These are phyloP conservation scores for Rhabdophis nuchalis DNA, from an alignment of 2,797 vertebrate genomes.

Conservation along the genomic window DNA sequence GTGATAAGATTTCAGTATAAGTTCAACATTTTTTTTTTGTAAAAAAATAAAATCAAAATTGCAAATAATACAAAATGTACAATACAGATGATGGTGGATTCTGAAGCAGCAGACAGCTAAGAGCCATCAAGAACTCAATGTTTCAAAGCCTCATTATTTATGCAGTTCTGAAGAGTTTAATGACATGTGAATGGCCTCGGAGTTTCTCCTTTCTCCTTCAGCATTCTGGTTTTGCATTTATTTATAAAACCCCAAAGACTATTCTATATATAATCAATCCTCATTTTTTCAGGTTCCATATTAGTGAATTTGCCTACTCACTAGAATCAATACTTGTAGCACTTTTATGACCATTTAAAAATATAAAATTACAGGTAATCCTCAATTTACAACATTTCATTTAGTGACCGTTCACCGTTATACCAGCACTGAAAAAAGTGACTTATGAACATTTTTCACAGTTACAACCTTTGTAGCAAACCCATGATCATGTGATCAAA, in stretches of 20 bases:
- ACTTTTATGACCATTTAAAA: background rate
- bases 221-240: background rate
- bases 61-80: background rate
- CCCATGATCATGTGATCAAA: no score
- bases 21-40: slow-evolving; percentile 10
- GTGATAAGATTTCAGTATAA: slow-evolving; percentile 18
- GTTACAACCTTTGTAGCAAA: no score
- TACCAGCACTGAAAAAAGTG: no score
- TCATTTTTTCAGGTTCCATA: background rate
- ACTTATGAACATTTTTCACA: no score
- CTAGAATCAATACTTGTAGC: background rate
- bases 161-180: background rate
- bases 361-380: background rate
- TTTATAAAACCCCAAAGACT: background rate
- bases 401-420: no score
- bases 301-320: background rate
- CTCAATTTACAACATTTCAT: no score
- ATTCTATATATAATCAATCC: background rate
- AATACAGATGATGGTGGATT: background rate
- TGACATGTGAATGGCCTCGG: background rate
- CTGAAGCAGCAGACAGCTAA: slow-evolving; percentile 19
- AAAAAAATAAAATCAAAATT: slow-evolving; percentile 9
- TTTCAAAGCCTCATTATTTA: slow-evolving; percentile 28
- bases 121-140: background rate
- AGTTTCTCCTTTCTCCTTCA: background rate